phyloP scores from a whole-genome alignment of 2,113 vertebrate genomes.

The Neogobius melanostomus region DNA sequence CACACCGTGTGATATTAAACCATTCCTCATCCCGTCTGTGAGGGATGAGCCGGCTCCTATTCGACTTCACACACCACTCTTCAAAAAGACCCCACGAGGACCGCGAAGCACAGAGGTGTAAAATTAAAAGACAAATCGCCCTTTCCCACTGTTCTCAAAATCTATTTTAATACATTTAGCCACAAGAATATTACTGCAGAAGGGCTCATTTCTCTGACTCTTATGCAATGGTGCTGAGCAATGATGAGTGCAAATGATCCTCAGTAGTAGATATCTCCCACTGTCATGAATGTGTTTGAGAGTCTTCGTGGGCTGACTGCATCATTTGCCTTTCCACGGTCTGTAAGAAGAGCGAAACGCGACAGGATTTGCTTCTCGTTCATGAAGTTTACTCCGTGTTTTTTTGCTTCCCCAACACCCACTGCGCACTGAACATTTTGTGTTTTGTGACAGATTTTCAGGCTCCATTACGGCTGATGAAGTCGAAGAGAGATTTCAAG shows the following conservation, averaged over 20 bases:
- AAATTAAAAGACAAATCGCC: constrained; percentile 41
- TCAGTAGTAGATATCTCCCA: constrained; percentile 48
- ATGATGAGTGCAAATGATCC: constrained; percentile 64
- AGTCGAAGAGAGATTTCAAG: background rate
- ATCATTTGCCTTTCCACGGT: constrained; percentile 46
- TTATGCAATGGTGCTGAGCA: constrained; percentile 61
- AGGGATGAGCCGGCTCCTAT: constrained; percentile 20
- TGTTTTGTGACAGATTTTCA: background rate
- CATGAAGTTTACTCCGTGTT: constrained; percentile 23
- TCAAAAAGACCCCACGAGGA: constrained; percentile 14
- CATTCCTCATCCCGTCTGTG: constrained; percentile 24
- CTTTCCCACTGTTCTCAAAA: constrained; percentile 41
- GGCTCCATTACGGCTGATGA: background rate
- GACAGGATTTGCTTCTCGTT: constrained; percentile 28
- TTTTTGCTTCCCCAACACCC: background rate
- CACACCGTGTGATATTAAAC: constrained; percentile 28
- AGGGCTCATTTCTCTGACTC: constrained; percentile 49
- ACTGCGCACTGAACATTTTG: background rate
- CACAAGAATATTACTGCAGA: constrained; percentile 41
- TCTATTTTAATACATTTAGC: constrained; percentile 60
- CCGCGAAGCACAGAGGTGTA: constrained; percentile 16
- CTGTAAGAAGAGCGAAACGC: constrained; percentile 50
- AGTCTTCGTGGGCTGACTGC: constrained; percentile 49
- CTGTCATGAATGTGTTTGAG: constrained; percentile 62
- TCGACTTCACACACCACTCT: constrained; percentile 9